Evolutionary conservation across 2,888 invertebrate genomes (phyloP), one percentile per base, ranked within the genome.

Genomic region (Imbricaverruca yamaguchii): DNA sequence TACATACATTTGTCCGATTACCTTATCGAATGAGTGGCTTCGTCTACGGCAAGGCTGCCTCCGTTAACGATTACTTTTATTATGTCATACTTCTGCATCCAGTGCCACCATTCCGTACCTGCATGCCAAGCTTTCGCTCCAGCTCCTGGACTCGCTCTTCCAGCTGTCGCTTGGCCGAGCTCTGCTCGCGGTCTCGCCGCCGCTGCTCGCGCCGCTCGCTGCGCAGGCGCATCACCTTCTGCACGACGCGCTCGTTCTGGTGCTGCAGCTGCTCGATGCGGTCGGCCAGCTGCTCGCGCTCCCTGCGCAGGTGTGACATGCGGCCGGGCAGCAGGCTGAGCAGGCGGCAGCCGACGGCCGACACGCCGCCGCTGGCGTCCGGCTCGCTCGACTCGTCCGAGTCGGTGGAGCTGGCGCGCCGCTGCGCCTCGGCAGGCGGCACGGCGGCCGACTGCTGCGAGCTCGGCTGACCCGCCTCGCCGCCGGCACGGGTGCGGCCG

Each of bases 271-370:
- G 56, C 39, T 61, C 79, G 25, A 81, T 77, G n/a, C 69, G 69
- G 53, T 82, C 81, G 59, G 82, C 81, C 21, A 84, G 81, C 59
- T 80, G 82, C 59, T 83, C 81, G 69, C 83, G 82, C 23, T 82
- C 83, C 12, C 69, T 77, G 10, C 61, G 82, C 15, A 84, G 82
- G 25, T 81, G 84, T 81, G 81, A 83, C 81, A 83, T 84, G 82
- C 82, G 83, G 12, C 80, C 59, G 11, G 84, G 83, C 56, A 83
- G 80, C 77, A 84, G 81, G 78, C 82, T 84, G 53, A 83, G 82
- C 18, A 82, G 82, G 25, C 82, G 80, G 57, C 82, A 80, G 23
- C 82, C 82, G 25, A 82, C 56, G 13, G 81, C 78, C 56, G 81
- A 81, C 2, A 80, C 81, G n/a, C 81, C 79, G 15, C 13, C 79